phyloP scores from a whole-genome alignment of 2,888 invertebrate species.

The Drosophila anomelani region DNA sequence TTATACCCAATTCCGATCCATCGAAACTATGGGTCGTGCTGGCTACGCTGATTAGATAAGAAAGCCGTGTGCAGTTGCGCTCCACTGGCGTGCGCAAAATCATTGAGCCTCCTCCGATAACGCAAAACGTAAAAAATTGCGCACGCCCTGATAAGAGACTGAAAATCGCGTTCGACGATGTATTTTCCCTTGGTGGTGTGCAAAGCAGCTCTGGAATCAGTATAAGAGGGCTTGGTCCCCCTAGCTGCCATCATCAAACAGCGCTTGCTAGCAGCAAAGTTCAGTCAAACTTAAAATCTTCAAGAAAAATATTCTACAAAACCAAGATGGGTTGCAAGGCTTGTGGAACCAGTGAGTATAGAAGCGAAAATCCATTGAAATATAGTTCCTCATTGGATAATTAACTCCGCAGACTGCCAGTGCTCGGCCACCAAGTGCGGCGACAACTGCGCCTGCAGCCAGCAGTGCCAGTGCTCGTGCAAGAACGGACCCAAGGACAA shows the following conservation, averaged over 20 bases:
- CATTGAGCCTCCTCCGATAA: conserved; percentile 25
- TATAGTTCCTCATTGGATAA: not conserved
- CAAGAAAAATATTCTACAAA: conserved; percentile 11
- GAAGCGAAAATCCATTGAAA: not conserved
- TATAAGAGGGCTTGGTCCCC: conserved; percentile 53
- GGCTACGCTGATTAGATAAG: conserved; percentile 50
- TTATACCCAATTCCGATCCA: conserved; percentile 37
- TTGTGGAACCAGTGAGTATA: conserved; percentile 69
- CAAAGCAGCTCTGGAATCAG: conserved; percentile 45
- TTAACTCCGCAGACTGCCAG: conserved; percentile 63
- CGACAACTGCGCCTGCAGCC: conserved; percentile 73
- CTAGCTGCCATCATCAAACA: conserved; percentile 18
- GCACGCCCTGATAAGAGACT: conserved; percentile 29
- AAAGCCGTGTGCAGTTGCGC: conserved; percentile 61
- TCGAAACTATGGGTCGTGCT: conserved; percentile 18
- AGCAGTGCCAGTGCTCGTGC: conserved; percentile 73
- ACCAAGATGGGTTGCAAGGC: conserved; percentile 72
- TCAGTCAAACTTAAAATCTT: not conserved
- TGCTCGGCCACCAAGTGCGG: conserved; percentile 73
- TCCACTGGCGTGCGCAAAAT: conserved; percentile 43
- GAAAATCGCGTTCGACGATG: conserved; percentile 6
- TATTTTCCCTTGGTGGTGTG: conserved; percentile 47
- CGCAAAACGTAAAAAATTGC: conserved; percentile 30
- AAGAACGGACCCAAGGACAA: conserved; percentile 74
- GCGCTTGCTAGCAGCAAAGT: conserved; percentile 21